Percentiles rank a stretch among this genome's conserved stretches.
Conservation (phyloP, 2,797 vertebrate species). For the Pangasius larnaudii region DNA sequence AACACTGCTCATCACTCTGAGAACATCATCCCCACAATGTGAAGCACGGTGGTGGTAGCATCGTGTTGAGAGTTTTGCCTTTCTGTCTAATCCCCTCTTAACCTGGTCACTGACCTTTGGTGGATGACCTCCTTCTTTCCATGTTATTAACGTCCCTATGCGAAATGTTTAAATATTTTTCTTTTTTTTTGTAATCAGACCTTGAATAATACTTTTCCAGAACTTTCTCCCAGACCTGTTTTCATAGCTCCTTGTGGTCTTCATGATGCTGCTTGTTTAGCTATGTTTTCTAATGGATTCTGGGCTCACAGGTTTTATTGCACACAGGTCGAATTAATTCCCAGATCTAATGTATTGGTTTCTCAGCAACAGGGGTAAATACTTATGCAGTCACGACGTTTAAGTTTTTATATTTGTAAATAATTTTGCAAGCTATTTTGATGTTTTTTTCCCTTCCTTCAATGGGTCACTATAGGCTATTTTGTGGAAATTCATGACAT, state of each 20-base stretch:
- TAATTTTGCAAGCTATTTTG: not conserved
- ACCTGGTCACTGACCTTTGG: not conserved
- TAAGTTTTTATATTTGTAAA: not conserved
- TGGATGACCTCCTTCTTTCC: not conserved
- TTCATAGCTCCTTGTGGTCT: not conserved
- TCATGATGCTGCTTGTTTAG: not conserved
- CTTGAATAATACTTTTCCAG: not conserved
- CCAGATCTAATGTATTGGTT: not conserved
- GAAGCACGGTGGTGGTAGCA: not conserved
- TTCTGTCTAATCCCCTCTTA: not conserved
- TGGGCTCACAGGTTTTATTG: too few species aligned
- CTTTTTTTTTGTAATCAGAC: not conserved
- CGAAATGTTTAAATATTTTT: too few species aligned
- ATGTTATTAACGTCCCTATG: too few species aligned
- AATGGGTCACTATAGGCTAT: not conserved
- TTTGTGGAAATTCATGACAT: not conserved
- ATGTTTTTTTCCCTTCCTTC: not conserved
- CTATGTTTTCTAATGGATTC: not conserved
- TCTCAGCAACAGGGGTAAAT: not conserved
- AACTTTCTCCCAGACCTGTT: not conserved
- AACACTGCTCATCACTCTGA: not conserved
- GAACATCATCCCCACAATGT: not conserved
- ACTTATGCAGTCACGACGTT: not conserved
- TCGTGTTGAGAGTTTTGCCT: not conserved
- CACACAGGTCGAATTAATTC: not conserved